phyloP scores from a whole-genome alignment of 1,140 invertebrate genomes.

The Nasonia vitripennis region DNA sequence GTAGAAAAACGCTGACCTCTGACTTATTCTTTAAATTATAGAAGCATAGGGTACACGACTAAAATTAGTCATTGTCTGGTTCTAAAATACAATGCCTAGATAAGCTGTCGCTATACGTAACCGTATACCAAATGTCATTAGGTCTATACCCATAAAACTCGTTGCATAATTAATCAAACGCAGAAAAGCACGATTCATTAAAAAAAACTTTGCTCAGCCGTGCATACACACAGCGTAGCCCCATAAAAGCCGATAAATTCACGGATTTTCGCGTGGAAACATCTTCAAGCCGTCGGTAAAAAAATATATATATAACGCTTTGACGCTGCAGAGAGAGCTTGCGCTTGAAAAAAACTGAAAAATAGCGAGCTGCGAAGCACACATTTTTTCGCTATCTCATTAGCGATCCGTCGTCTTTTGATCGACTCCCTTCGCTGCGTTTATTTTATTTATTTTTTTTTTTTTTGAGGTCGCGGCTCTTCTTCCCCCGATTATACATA shows the following conservation, averaged over 20 bases:
- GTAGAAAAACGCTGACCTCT: too few relatives aligned
- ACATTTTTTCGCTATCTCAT: slow-evolving; percentile 44
- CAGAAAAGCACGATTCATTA: slow-evolving; percentile 14
- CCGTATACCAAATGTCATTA: too few relatives aligned
- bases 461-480: not conserved
- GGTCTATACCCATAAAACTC: not conserved
- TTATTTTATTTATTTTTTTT: not conserved
- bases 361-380: slow-evolving; percentile 41
- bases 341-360: slow-evolving; percentile 37
- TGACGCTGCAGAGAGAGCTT: slow-evolving; percentile 33
- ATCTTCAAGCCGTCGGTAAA: not conserved
- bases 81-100: too few relatives aligned
- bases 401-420: slow-evolving; percentile 36
- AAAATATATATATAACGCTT: slow-evolving; percentile 1
- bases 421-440: not conserved
- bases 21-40: too few relatives aligned
- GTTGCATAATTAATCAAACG: not conserved
- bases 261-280: not conserved
- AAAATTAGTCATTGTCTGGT: too few relatives aligned
- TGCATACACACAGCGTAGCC: not conserved
- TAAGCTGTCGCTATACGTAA: too few relatives aligned
- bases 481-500: not conserved
- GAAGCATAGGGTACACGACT: too few relatives aligned
- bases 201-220: slow-evolving; percentile 11
- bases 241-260: slow-evolving; percentile 16